Evolutionary conservation across 2,113 vertebrate species (phyloP).

Genomic region (Lathamus discolor): DNA sequence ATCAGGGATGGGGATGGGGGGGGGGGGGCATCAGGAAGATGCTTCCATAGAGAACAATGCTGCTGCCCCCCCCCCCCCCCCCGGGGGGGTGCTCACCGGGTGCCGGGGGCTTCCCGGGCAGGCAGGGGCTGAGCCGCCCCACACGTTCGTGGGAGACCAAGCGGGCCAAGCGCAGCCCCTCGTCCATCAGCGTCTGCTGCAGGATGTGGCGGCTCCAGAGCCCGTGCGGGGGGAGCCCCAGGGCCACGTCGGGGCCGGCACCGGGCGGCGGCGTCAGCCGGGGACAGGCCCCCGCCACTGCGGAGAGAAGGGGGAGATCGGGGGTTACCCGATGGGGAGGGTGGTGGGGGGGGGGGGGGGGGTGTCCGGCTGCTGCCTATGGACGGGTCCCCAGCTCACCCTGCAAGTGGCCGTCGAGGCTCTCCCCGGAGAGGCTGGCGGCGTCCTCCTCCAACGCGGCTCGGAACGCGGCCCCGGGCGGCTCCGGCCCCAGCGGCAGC

Average conservation of each 20-base stretch:
- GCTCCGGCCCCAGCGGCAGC: constrained; percentile 60
- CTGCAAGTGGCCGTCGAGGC: constrained; percentile 85
- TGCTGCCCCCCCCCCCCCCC: background rate
- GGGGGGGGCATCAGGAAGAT: background rate
- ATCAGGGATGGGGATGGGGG: too few species aligned
- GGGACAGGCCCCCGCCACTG: constrained; percentile 75
- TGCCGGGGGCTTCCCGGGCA: constrained; percentile 81
- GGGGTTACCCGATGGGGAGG: background rate
- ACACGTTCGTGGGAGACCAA: constrained; percentile 90
- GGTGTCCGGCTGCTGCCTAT: accelerated
- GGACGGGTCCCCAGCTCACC: constrained; percentile 69
- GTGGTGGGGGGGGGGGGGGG: too few species aligned
- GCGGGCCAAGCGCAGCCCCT: constrained; percentile 93
- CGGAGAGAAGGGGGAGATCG: background rate
- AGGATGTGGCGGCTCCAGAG: constrained; percentile 94
- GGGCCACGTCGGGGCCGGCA: constrained; percentile 79
- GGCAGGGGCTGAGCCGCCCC: constrained; percentile 84
- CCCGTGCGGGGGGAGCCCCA: constrained; percentile 76
- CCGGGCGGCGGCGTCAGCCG: constrained; percentile 82
- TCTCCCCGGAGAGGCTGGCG: constrained; percentile 86
- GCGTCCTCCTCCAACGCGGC: constrained; percentile 87
- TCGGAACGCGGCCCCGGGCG: constrained; percentile 60
- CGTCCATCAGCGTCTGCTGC: constrained; percentile 96
- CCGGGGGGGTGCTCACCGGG: constrained; percentile 77
- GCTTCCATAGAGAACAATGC: accelerated